Conservation (phyloP, 2,888 invertebrate genomes). For the Drosophila algonquin region DNA sequence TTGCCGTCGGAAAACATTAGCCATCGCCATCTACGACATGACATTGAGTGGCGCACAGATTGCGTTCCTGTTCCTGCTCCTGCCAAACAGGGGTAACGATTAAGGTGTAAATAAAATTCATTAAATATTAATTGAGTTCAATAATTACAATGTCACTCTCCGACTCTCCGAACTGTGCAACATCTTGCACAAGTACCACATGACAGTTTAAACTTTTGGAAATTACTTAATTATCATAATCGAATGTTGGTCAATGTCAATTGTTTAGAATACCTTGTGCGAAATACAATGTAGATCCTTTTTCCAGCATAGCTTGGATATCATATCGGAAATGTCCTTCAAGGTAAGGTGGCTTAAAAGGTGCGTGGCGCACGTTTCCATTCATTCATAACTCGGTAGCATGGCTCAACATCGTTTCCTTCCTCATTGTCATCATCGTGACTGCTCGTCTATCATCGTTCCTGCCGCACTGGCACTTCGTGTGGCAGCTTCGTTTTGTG, state of each 20-base stretch:
- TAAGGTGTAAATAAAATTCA: conserved; percentile 71
- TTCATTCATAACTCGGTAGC: conserved; percentile 45
- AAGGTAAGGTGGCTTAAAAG: not conserved
- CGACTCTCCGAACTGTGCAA: not conserved
- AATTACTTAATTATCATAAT: not conserved
- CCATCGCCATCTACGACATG: conserved; percentile 28
- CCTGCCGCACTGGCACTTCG: conserved; percentile 24
- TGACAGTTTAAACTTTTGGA: conserved; percentile 40
- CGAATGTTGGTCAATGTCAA: no score
- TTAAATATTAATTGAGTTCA: conserved; percentile 73
- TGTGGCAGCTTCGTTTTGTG: conserved; percentile 45
- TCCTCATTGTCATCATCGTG: conserved; percentile 11
- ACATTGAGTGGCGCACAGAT: conserved; percentile 27
- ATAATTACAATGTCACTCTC: conserved; percentile 56
- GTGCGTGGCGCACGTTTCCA: conserved; percentile 24
- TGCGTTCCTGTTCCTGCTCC: conserved; percentile 21
- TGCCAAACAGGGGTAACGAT: conserved; percentile 48
- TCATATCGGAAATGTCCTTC: no score
- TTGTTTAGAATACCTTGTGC: conserved; percentile 2
- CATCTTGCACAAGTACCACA: conserved; percentile 66
- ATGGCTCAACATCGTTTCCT: conserved; percentile 32
- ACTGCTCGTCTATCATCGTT: conserved; percentile 19
- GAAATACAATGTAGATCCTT: not conserved
- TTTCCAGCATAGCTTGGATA: not conserved
- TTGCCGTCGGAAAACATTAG: conserved; percentile 53